Base-by-base conservation (phyloP, 2,888 invertebrate species). In the Ferrisia virgata region DNA sequence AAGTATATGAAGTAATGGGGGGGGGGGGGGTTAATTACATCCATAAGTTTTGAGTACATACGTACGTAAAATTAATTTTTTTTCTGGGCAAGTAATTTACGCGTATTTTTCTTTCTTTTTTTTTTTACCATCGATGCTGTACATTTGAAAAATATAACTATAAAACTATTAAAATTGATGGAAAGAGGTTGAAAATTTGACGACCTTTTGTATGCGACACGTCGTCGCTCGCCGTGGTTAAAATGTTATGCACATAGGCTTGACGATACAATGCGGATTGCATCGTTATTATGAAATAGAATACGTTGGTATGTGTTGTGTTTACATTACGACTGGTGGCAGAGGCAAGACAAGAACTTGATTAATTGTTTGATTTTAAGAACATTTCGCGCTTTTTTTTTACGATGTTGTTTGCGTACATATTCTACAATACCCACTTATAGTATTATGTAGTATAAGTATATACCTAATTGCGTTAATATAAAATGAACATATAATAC, bases 331-430 rank as follows among this genome's bases (percentile, higher is more conserved):
- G 64, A 28, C 28, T 15, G 31, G 64, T 64, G 28, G 28, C n/a
- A n/a, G n/a, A 64, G 15, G 64, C 64, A 18, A 53, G 53, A 53
- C 53, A 53, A 28, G 64, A 28, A 64, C 28, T 64, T 64, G 28
- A 64, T 64, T 64, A 64, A 64, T 64, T 64, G 64, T 64, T 64
- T 28, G 64, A 64, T 64, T 64, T 64, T 64, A 28, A 64, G 64
- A 64, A 64, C 64, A 64, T 64, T 64, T 64, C 13, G 28, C 25
- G 4, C 64, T 64, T 28, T 64, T 58, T 47, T 64, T 64, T 64
- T 64, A 64, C 64, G 64, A 64, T 28, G 28, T 64, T 64, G 64
- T 64, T 31, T 64, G 28, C 64, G 28, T 58, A 58, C 11, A 39
- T 39, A 39, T n/a, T n/a, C n/a, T n/a, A n/a, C n/a, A n/a, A n/a